These are phyloP conservation scores for Pogonocichla stellata DNA, from an alignment of 2,113 vertebrate genomes.

Conservation along the genomic window DNA sequence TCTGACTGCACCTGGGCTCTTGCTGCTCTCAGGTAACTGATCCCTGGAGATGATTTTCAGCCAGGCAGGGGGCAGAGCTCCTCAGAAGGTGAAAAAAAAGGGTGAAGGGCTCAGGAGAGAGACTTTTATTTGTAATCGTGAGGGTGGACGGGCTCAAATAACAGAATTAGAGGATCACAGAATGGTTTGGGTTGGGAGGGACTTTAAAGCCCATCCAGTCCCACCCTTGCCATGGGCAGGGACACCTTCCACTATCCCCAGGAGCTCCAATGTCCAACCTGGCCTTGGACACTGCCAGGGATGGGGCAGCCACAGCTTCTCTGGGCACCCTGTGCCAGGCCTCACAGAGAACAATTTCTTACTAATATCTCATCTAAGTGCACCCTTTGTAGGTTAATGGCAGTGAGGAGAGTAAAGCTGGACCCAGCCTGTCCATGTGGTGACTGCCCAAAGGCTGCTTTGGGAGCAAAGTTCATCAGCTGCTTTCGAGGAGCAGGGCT, in stretches of 20 bases:
- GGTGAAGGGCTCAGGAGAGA: not conserved
- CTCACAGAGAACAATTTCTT: not conserved
- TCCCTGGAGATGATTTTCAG: not conserved
- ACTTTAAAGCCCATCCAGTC: fast-evolving
- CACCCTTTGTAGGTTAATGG: no score
- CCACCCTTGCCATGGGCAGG: not conserved
- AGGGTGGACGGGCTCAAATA: not conserved
- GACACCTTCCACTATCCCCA: fast-evolving
- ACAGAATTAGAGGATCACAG: not conserved
- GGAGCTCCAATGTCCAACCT: fast-evolving
- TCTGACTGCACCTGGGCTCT: not conserved
- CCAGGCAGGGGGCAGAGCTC: not conserved
- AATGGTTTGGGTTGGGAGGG: not conserved
- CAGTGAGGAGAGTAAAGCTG: not conserved
- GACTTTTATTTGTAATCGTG: not conserved
- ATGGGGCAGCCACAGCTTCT: not conserved
- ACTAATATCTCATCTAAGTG: no score
- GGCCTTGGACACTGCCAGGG: not conserved
- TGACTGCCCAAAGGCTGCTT: not conserved
- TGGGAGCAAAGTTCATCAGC: not conserved
- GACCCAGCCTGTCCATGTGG: fast-evolving
- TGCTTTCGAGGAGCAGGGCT: not conserved
- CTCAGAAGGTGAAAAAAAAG: not conserved
- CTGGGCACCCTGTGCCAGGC: not conserved
- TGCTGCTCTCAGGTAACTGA: not conserved